phyloP scores from a whole-genome alignment of 1,140 invertebrate genomes.

The Streblospio benedicti region DNA sequence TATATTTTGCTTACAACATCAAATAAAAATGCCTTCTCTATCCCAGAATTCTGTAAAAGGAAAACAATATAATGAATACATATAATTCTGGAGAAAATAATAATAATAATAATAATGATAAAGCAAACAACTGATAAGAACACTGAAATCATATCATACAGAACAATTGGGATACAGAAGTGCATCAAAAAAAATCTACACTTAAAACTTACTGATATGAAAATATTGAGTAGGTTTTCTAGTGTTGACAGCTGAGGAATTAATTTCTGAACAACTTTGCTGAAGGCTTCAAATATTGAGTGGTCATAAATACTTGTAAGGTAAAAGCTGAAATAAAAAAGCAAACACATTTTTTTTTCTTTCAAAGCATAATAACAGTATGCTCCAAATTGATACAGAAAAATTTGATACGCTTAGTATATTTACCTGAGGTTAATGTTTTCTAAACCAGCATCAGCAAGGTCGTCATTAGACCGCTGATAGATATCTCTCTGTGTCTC shows the following conservation, averaged over 20 bases:
- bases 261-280: constrained; percentile 98
- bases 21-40: constrained; percentile 97
- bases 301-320: constrained; percentile 99
- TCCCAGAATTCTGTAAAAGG: constrained; percentile 76
- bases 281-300: constrained; percentile 99
- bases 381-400: not conserved
- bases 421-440: constrained; percentile 47
- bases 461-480: constrained; percentile 88
- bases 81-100: not conserved
- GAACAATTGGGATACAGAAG: too few species aligned
- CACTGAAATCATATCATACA: too few species aligned
- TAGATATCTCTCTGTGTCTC: constrained; percentile 97
- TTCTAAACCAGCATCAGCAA: constrained; percentile 70
- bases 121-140: too few species aligned
- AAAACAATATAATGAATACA: constrained; percentile 14
- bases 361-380: not conserved
- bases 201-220: constrained; percentile 77
- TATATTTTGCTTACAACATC: constrained; percentile 99
- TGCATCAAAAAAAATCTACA: not conserved
- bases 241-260: constrained; percentile 93
- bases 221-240: constrained; percentile 97
- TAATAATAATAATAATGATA: constrained; percentile 8
- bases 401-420: not conserved
- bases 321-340: constrained; percentile 65
- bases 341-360: not conserved